Percentiles rank a stretch among this genome's conserved stretches.
Evolutionary conservation across 2,888 invertebrate species (phyloP).

Genomic region (Drosophila pullipes): DNA sequence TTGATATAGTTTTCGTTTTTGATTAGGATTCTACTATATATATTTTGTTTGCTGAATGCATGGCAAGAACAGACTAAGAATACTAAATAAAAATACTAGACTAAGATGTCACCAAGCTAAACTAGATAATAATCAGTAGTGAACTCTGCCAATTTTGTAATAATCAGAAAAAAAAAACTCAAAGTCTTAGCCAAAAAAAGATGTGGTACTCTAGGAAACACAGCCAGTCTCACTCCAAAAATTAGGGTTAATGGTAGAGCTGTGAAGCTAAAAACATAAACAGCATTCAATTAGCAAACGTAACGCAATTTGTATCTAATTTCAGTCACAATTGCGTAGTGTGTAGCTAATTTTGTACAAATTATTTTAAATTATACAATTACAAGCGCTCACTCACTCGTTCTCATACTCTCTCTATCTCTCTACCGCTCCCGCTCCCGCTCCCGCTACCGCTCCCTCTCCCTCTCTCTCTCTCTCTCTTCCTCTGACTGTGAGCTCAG

Average conservation of each 20-base stretch:
- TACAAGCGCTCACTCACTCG: constrained; percentile 12
- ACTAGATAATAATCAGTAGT: neutral
- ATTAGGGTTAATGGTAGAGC: neutral
- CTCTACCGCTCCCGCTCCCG: no score
- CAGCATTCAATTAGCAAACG: constrained; percentile 55
- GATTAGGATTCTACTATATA: neutral
- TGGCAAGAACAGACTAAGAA: no score
- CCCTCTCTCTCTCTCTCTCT: neutral
- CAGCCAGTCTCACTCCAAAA: neutral
- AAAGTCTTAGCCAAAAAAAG: neutral
- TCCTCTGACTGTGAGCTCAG: neutral
- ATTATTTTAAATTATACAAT: constrained; percentile 67
- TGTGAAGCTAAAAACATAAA: neutral
- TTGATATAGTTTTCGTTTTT: neutral
- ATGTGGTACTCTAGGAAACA: no score
- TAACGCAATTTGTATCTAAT: constrained; percentile 52
- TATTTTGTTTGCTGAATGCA: no score
- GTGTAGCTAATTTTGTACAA: constrained; percentile 53
- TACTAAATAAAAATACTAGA: neutral
- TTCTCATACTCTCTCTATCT: neutral
- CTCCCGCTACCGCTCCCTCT: neutral
- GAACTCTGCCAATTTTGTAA: neutral
- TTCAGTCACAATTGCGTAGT: constrained; percentile 42
- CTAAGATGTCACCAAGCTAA: neutral
- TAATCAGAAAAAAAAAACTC: neutral